These are phyloP conservation scores for Athalia rosae DNA, from an alignment of 2,888 invertebrate species.

Conservation along the genomic window DNA sequence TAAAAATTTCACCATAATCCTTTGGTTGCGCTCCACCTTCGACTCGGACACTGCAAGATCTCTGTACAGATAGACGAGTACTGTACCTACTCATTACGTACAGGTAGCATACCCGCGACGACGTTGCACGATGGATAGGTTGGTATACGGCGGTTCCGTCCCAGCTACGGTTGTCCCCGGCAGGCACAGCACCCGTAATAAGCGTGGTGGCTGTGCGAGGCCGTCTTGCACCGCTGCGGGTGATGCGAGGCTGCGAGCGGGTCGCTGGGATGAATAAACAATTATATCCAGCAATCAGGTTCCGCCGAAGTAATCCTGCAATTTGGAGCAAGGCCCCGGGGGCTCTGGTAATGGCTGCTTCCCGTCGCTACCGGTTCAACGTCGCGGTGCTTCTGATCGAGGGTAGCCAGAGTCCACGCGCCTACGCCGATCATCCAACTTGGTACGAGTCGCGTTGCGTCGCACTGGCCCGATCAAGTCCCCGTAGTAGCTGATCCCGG, in stretches of 20 bases:
- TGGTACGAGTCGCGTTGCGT: slow-evolving; percentile 49
- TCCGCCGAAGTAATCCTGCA: slow-evolving; percentile 56
- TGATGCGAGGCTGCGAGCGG: slow-evolving; percentile 48
- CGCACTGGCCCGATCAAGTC: not conserved
- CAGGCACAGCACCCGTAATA: slow-evolving; percentile 35
- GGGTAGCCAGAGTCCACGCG: slow-evolving; percentile 45
- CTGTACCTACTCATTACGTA: slow-evolving; percentile 30
- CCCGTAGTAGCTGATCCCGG: too few species aligned
- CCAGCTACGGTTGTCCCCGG: slow-evolving; percentile 20
- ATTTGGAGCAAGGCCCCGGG: slow-evolving; percentile 56
- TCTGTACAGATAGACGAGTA: slow-evolving; percentile 23
- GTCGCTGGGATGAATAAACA: slow-evolving; percentile 59
- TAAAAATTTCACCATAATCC: slow-evolving; percentile 13
- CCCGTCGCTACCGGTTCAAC: slow-evolving; percentile 45
- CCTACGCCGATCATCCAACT: slow-evolving; percentile 45
- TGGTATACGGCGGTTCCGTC: slow-evolving; percentile 4
- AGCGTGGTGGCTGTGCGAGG: slow-evolving; percentile 50
- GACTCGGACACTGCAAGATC: slow-evolving; percentile 3
- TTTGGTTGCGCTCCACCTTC: not conserved
- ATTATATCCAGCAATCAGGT: slow-evolving; percentile 58
- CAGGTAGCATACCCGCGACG: slow-evolving; percentile 29
- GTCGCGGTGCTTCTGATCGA: slow-evolving; percentile 50
- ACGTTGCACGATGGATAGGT: slow-evolving; percentile 6
- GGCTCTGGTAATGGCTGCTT: slow-evolving; percentile 53
- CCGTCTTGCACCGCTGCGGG: slow-evolving; percentile 52